Evolutionary conservation across 2,797 vertebrate species (phyloP).

Genomic region (Sebastes aleutianus): DNA sequence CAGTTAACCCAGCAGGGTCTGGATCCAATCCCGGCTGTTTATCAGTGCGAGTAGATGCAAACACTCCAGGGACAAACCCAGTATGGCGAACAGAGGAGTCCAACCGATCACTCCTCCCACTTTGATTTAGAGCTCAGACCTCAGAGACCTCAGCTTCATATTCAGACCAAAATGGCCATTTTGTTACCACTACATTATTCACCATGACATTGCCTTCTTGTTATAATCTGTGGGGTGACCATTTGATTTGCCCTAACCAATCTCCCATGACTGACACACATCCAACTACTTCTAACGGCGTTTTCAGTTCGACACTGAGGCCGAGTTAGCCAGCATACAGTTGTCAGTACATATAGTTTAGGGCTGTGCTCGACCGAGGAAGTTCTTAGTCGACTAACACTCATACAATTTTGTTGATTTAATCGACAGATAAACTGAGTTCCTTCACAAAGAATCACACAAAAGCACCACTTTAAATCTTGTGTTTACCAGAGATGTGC

Average conservation of each 20-base stretch:
- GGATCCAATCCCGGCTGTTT: constrained; percentile 81
- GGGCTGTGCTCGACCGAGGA: too few species aligned
- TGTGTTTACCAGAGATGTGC: too few species aligned
- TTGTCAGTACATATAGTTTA: neutral
- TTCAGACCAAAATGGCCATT: constrained; percentile 4
- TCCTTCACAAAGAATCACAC: too few species aligned
- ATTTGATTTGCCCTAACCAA: constrained; percentile 2
- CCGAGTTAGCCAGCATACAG: neutral
- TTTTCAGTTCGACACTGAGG: neutral
- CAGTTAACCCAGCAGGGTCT: constrained; percentile 70
- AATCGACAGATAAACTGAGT: too few species aligned
- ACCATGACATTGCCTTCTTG: constrained; percentile 12
- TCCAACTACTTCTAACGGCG: neutral
- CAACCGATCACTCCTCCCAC: constrained; percentile 37
- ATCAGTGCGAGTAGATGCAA: constrained; percentile 69
- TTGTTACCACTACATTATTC: constrained; percentile 35
- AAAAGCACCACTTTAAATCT: too few species aligned
- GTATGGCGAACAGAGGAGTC: constrained; percentile 35
- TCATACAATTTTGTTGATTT: too few species aligned
- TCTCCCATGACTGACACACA: constrained; percentile 1
- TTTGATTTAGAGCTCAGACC: constrained; percentile 59
- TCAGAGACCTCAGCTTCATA: constrained; percentile 7
- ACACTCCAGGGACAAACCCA: constrained; percentile 58
- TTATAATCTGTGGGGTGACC: neutral
- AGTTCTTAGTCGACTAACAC: too few species aligned